Evolutionary conservation across 2,797 vertebrate species (phyloP).

Genomic region (Bufotes viridis): DNA sequence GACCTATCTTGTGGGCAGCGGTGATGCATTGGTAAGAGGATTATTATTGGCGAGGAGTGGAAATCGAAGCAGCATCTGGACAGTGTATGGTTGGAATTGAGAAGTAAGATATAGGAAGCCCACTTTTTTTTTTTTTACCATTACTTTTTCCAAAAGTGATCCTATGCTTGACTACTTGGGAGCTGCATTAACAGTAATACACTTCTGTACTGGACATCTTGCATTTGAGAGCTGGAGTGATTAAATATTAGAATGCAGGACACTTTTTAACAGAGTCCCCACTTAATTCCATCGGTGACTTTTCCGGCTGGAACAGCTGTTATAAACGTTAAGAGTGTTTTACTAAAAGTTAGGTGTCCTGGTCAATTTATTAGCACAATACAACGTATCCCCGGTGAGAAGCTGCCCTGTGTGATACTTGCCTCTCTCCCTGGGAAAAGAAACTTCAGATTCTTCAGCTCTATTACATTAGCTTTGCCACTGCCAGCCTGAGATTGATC

Average conservation of each 20-base stretch:
- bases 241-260: not conserved
- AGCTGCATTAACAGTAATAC: not conserved
- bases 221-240: not conserved
- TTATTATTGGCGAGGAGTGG: too few species aligned
- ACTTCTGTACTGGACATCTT: not conserved
- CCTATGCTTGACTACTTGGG: not conserved
- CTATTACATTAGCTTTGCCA: slow-evolving; percentile 56
- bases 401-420: not conserved
- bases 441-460: slow-evolving; percentile 39
- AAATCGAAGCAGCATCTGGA: too few species aligned
- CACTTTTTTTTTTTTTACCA: not conserved
- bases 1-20: too few species aligned
- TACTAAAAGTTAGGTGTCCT: not conserved
- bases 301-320: not conserved
- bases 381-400: not conserved
- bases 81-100: too few species aligned
- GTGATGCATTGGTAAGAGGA: too few species aligned
- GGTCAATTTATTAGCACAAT: slow-evolving; percentile 11
- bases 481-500: slow-evolving; percentile 57
- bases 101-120: too few species aligned
- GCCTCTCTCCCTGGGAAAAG: slow-evolving; percentile 20
- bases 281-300: not conserved
- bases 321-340: not conserved
- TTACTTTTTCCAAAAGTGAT: not conserved
- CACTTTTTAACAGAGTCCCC: not conserved